These are phyloP conservation scores for Orthosia gracilis DNA, from an alignment of 2,888 invertebrate species.

Conservation along the genomic window DNA sequence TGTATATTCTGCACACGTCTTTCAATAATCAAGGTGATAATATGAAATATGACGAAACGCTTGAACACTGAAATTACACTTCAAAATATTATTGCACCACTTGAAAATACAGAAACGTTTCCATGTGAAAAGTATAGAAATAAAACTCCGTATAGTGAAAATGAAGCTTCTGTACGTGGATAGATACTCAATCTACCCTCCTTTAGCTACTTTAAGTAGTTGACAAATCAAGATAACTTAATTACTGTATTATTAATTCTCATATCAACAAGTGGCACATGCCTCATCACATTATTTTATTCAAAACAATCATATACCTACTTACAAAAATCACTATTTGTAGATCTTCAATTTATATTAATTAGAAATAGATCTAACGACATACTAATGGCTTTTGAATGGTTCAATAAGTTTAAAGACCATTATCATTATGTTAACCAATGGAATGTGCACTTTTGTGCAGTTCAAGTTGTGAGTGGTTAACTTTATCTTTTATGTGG, in stretches of 20 bases:
- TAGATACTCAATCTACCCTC: too few species aligned
- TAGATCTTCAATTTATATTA: not conserved
- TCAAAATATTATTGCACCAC: slow-evolving; percentile 2
- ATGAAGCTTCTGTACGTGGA: too few species aligned
- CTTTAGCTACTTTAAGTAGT: too few species aligned
- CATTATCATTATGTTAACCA: not conserved
- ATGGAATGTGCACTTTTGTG: slow-evolving; percentile 1
- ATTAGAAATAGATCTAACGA: not conserved
- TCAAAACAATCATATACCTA: too few species aligned
- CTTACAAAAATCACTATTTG: not conserved
- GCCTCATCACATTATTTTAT: too few species aligned
- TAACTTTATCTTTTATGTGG: not conserved
- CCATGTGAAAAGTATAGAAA: too few species aligned
- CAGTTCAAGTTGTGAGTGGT: not conserved
- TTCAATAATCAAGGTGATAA: slow-evolving; percentile 47
- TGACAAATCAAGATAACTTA: too few species aligned
- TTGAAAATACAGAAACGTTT: not conserved
- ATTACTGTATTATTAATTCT: too few species aligned
- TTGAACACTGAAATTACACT: not conserved
- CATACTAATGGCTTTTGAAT: not conserved
- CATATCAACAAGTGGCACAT: too few species aligned
- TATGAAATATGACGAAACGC: slow-evolving; percentile 47
- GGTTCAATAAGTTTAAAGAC: not conserved
- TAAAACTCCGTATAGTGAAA: too few species aligned
- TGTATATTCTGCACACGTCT: slow-evolving; percentile 51